Percentiles rank a stretch among this genome's conserved stretches.
These are phyloP conservation scores for Vulpes lagopus DNA, from an alignment of 2,113 vertebrate species.

Conservation along the genomic window DNA sequence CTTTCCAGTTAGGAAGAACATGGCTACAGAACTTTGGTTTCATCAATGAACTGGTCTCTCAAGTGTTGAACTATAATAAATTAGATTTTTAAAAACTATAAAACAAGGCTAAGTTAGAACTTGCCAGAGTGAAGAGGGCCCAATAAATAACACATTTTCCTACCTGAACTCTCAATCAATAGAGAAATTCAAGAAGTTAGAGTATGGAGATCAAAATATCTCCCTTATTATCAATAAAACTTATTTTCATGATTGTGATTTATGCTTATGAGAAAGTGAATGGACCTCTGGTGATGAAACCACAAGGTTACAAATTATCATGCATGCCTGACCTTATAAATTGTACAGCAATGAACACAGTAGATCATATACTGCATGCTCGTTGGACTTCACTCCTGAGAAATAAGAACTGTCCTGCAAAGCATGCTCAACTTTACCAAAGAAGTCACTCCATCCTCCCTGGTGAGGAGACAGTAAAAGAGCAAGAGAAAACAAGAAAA, in stretches of 20 bases:
- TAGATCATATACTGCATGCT: neutral
- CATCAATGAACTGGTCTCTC: neutral
- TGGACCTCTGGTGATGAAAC: neutral
- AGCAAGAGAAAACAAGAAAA: neutral
- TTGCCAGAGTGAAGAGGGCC: neutral
- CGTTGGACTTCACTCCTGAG: neutral
- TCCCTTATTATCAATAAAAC: neutral
- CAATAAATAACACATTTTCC: neutral
- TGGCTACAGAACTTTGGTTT: neutral
- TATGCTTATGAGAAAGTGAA: neutral
- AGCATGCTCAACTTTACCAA: neutral
- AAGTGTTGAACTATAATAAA: neutral
- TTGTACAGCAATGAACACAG: neutral
- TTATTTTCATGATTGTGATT: neutral
- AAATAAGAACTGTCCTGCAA: neutral
- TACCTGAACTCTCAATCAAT: neutral
- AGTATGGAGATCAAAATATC: neutral
- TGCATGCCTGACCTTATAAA: neutral
- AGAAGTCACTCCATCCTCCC: neutral
- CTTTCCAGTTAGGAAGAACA: neutral
- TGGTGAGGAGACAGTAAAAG: neutral
- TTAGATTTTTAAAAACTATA: neutral
- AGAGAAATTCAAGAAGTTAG: neutral
- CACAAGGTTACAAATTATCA: neutral
- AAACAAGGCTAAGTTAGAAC: conserved; percentile 1